phyloP scores from a whole-genome alignment of 1,140 invertebrate genomes.

The Hylyphantes graminicola region DNA sequence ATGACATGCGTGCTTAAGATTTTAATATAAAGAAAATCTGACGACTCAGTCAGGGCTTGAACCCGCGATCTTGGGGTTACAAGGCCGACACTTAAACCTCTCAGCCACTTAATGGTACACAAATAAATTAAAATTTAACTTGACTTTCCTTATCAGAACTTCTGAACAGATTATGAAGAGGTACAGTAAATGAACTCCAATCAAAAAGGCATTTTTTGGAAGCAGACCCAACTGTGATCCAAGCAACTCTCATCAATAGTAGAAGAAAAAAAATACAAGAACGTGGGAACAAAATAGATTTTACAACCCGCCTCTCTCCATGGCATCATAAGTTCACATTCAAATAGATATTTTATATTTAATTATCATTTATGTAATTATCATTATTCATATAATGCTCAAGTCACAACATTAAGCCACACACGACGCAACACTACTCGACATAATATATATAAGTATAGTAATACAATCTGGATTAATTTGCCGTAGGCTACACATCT shows the following conservation, averaged over 20 bases:
- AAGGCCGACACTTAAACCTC: no score
- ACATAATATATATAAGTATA: conserved; percentile 54
- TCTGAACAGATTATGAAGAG: no score
- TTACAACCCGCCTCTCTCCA: conserved; percentile 30
- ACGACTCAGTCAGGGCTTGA: no score
- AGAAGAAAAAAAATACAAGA: conserved; percentile 12
- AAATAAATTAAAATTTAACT: no score
- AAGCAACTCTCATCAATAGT: conserved; percentile 36
- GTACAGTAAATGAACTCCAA: no score
- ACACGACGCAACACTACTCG: conserved; percentile 53
- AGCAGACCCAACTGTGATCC: conserved; percentile 33
- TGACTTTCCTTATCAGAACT: no score
- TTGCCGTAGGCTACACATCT: conserved; percentile 47
- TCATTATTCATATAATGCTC: conserved; percentile 44
- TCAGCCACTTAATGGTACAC: no score
- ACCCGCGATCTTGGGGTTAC: no score
- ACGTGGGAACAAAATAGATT: conserved; percentile 24
- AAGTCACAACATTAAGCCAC: conserved; percentile 56
- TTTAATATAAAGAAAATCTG: no score
- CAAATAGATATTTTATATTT: conserved; percentile 40
- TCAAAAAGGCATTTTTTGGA: conserved; percentile 15
- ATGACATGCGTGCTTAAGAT: no score
- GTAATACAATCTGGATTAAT: conserved; percentile 59
- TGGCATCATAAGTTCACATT: conserved; percentile 50
- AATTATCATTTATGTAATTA: no score